These are phyloP conservation scores for Drosophila affinis DNA, from an alignment of 2,888 invertebrate genomes.

Conservation along the genomic window DNA sequence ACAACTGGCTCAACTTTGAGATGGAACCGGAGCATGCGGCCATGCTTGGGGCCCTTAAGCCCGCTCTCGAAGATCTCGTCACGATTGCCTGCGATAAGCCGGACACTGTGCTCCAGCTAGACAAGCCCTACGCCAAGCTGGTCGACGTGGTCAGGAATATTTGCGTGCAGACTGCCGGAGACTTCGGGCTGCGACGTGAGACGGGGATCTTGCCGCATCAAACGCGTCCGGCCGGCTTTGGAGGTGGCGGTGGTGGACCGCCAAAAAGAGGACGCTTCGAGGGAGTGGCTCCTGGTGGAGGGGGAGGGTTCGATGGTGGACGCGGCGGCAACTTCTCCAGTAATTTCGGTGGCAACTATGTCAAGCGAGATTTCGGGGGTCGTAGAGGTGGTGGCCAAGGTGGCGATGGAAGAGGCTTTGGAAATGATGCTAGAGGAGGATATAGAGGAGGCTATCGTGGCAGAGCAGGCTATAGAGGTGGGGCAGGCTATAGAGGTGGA, in stretches of 20 bases:
- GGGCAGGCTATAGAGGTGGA: constrained; percentile 38
- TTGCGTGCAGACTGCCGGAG: constrained; percentile 91
- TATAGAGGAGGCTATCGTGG: constrained; percentile 28
- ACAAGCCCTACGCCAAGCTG: constrained; percentile 84
- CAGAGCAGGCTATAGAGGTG: constrained; percentile 35
- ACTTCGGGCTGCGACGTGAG: constrained; percentile 87
- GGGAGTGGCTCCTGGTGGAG: constrained; percentile 55
- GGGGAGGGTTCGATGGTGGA: constrained; percentile 56
- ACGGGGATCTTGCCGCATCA: constrained; percentile 81
- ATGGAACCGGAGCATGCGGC: constrained; percentile 93
- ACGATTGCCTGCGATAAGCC: constrained; percentile 92
- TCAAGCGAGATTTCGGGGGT: constrained; percentile 60
- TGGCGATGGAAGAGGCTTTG: constrained; percentile 34
- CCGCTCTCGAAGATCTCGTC: constrained; percentile 94
- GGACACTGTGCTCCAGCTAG: constrained; percentile 87
- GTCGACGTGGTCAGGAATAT: constrained; percentile 89
- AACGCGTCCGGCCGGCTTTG: constrained; percentile 56
- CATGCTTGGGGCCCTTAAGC: constrained; percentile 92
- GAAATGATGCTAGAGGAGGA: constrained; percentile 14
- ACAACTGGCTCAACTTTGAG: constrained; percentile 96
- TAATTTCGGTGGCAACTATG: constrained; percentile 57
- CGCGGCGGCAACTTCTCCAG: constrained; percentile 40
- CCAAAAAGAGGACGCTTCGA: constrained; percentile 61
- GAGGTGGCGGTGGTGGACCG: constrained; percentile 59
- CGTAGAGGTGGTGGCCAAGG: constrained; percentile 50